phyloP scores from a whole-genome alignment of 1,140 invertebrate genomes.

The Sitophilus oryzae region DNA sequence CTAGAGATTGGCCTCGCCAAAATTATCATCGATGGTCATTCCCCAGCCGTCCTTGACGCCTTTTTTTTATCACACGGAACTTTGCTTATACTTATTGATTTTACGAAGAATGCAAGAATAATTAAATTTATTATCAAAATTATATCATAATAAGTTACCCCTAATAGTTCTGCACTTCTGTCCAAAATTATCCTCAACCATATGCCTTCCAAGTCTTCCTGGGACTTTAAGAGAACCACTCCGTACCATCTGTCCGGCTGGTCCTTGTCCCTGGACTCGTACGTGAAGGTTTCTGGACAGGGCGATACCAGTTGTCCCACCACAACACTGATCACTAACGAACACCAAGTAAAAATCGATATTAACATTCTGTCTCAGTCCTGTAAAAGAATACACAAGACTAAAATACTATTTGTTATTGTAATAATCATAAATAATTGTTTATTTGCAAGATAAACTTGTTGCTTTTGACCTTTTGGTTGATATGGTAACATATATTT shows the following conservation, averaged over 20 bases:
- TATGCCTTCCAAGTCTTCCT: conserved; percentile 32
- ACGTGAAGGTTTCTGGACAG: conserved; percentile 46
- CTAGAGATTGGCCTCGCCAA: too few species aligned
- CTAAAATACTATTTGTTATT: too few species aligned
- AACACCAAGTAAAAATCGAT: neutral
- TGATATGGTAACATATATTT: too few species aligned
- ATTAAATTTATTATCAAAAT: too few species aligned
- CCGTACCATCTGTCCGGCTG: conserved; percentile 41
- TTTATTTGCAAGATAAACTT: too few species aligned
- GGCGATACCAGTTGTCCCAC: conserved; percentile 31
- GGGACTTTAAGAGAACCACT: conserved; percentile 31
- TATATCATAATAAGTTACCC: too few species aligned
- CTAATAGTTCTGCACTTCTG: conserved; percentile 30
- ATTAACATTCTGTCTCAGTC: neutral
- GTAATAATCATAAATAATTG: too few species aligned
- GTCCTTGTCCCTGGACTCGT: conserved; percentile 33
- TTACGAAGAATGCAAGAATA: conserved; percentile 1
- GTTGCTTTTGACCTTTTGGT: too few species aligned
- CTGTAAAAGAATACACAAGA: neutral
- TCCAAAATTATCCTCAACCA: conserved; percentile 35
- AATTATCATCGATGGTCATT: too few species aligned
- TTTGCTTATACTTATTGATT: too few species aligned
- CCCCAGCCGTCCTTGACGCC: too few species aligned
- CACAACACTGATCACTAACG: conserved; percentile 7
- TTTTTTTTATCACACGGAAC: too few species aligned